Evolutionary conservation across 2,888 invertebrate species (phyloP), one percentile per base, ranked within the genome.

Genomic region (Frankliniella intonsa): DNA sequence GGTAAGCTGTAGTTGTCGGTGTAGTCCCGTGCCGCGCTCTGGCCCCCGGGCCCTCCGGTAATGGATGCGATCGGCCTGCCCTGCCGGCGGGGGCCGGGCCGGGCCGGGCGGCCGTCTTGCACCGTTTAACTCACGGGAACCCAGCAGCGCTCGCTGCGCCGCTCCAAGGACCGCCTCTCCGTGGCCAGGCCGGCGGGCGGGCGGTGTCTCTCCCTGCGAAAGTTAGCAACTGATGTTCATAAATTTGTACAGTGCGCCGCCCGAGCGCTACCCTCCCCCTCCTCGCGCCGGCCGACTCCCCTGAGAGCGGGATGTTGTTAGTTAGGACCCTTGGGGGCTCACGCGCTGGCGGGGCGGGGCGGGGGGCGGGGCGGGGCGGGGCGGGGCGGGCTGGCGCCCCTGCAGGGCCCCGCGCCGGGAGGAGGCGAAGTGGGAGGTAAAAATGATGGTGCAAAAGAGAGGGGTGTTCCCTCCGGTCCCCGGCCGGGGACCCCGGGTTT

Each of bases 191-290:
- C 38, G 38, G 38, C 38, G 38, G 38, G 38, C 38, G 38, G 38
- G 38, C 5, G 38, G 38, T 38, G 38, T 38, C 69, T 22, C 69
- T n/a, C 69, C 25, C 69, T 76, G 69, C 25, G 69, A 76, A 76
- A 76, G 69, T 76, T 76, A 76, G 69, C 69, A 76, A 76, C 69
- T 76, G 69, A 76, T 76, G 69, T 76, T 76, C 69, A 76, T 76
- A 76, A 76, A 76, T 76, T 76, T n/a, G 69, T 22, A 19, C 17
- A 55, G 55, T 55, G 17, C 55, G 17, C 19, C 19, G 14, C 55
- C 55, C 14, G 55, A 14, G 55, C 55, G 55, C 17, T 55, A 14
- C 55, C 19, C 55, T 55, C 55, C 5, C 55, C 19, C 55, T 55
- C 55, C 19, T 12, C 19, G 17, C 14, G 5, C 14, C 55, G 62